Evolutionary conservation across 2,113 vertebrate genomes (phyloP), one percentile per base, ranked within the genome.

Genomic region (Aramus guarauna): DNA sequence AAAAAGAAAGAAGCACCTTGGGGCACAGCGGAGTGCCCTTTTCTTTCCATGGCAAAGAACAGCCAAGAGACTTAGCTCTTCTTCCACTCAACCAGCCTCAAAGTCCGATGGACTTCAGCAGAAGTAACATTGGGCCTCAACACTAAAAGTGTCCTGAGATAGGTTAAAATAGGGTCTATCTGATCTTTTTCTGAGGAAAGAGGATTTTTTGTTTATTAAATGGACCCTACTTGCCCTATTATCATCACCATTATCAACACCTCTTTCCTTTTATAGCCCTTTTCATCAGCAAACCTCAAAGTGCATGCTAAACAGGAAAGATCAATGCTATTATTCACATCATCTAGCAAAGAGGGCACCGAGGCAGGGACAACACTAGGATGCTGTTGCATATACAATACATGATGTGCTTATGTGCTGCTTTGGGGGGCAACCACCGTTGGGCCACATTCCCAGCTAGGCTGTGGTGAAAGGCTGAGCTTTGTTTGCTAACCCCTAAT

Each of bases 341-440:
- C 39, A 75, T 11, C 23, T 36, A 85, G 37, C 8, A 52, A 55
- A 92, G 47, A 78, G 15, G 41, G 16, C 47, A 71, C 8, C 0
- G 4, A 45, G 52, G 32, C 53, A 83, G 29, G 29, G 64, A 34
- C 52, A 74, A 29, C 37, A 34, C 6, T 9, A 24, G 34, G n/a
- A 30, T 64, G 52, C 27, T 76, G 72, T 53, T 15, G 10, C 4
- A 1, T 21, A 15, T 48, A 23, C 15, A 11, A 36, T 5, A 50
- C 36, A 22, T 0, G 6, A 10, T 11, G 21, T 20, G 23, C 17
- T 60, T 19, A 3, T 9, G 34, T 43, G 58, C 48, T 69, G 43
- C 39, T 66, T 53, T 37, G 41, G n/a, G 0, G 6, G 22, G 41
- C 1, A 1, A 45, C n/a, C 41, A 16, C 32, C 39, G 32, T 1